phyloP scores from a whole-genome alignment of 2,113 vertebrate species.

The Takifugu bimaculatus region DNA sequence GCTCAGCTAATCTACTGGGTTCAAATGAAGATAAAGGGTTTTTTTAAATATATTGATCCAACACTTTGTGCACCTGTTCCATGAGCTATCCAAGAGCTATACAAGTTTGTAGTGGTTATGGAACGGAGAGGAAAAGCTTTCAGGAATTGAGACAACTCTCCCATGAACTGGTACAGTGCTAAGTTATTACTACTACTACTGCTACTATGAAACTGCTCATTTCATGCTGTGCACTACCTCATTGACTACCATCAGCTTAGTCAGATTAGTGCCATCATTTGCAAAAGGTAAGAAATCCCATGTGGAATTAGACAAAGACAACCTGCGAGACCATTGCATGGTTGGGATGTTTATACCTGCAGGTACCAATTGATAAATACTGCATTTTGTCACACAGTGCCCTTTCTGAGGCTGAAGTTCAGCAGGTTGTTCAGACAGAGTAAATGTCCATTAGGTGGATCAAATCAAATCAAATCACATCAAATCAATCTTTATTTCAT shows the following conservation, averaged over 20 bases:
- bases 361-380: conserved; percentile 3
- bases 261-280: too few relatives aligned
- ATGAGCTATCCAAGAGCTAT: too few relatives aligned
- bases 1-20: conserved; percentile 77
- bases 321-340: neutral
- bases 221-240: too few relatives aligned
- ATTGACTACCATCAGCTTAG: too few relatives aligned
- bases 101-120: neutral
- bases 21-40: conserved; percentile 38
- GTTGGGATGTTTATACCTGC: conserved; percentile 32
- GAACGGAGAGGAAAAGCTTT: too few relatives aligned
- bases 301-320: neutral
- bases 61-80: too few relatives aligned
- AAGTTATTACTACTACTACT: conserved; percentile 6
- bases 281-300: too few relatives aligned
- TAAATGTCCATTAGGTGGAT: neutral
- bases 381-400: neutral
- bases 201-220: too few relatives aligned
- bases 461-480: too few relatives aligned
- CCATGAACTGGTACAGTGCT: conserved; percentile 12
- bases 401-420: neutral
- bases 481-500: too few relatives aligned
- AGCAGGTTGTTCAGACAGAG: neutral
- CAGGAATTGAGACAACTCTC: neutral
- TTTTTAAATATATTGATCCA: neutral